These are phyloP conservation scores for Synanthedon vespiformis DNA, from an alignment of 2,888 invertebrate genomes.

Conservation along the genomic window DNA sequence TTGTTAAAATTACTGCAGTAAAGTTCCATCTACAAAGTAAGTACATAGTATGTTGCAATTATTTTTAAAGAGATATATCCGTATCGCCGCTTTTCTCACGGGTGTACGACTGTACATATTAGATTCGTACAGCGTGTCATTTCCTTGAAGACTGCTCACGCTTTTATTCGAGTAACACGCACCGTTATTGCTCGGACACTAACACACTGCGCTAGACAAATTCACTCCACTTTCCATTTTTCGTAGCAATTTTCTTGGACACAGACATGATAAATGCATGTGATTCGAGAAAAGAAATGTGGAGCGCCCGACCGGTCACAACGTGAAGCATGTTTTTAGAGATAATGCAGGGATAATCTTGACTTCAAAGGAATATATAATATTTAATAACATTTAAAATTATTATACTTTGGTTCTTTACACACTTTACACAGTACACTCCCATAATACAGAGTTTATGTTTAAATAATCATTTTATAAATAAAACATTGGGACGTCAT, in stretches of 20 bases:
- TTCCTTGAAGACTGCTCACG: constrained; percentile 26
- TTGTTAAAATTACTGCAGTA: constrained; percentile 25
- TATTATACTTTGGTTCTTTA: no score
- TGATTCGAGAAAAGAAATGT: constrained; percentile 38
- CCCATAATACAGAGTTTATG: no score
- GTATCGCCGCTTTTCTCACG: constrained; percentile 42
- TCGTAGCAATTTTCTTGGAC: constrained; percentile 54
- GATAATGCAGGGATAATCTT: no score
- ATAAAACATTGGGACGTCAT: no score
- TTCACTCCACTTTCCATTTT: constrained; percentile 68
- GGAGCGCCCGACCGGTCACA: background rate
- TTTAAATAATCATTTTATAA: no score
- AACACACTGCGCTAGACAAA: constrained; percentile 58
- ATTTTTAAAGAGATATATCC: constrained; percentile 37
- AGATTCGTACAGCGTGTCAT: constrained; percentile 31
- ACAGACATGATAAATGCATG: constrained; percentile 40
- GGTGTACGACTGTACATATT: constrained; percentile 28
- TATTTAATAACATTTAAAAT: no score
- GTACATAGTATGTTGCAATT: constrained; percentile 49
- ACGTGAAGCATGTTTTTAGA: no score
- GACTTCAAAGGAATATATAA: no score
- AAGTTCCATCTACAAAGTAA: constrained; percentile 32
- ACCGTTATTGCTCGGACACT: constrained; percentile 46
- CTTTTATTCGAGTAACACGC: constrained; percentile 34
- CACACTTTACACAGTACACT: no score